phyloP scores from a whole-genome alignment of 1,140 invertebrate genomes.

The Trachymyrmex septentrionalis region DNA sequence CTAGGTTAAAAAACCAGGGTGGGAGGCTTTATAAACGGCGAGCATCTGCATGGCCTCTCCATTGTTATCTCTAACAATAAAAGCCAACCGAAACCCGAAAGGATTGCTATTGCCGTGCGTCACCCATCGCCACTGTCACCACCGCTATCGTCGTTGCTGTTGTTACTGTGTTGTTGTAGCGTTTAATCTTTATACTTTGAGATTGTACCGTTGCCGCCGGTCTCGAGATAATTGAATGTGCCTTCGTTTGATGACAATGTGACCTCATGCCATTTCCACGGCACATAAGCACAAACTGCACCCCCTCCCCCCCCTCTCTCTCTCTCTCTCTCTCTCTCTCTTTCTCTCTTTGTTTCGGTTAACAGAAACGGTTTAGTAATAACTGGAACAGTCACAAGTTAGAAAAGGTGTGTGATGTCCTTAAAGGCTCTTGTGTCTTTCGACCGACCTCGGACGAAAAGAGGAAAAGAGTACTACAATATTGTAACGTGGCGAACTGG shows the following conservation, averaged over 20 bases:
- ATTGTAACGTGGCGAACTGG: conserved; percentile 42
- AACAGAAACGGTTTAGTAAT: conserved; percentile 60
- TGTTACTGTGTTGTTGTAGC: not conserved
- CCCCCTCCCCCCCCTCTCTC: not conserved
- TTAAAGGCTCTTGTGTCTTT: conserved; percentile 16
- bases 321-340: not conserved
- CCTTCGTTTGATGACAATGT: conserved; percentile 50
- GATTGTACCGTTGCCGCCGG: conserved; percentile 31
- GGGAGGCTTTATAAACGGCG: conserved; percentile 66
- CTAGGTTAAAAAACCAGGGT: conserved; percentile 30
- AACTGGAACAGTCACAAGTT: conserved; percentile 66
- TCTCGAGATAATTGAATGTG: conserved; percentile 75
- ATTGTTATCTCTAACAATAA: conserved; percentile 77
- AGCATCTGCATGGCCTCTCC: conserved; percentile 69
- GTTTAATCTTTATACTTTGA: conserved; percentile 75
- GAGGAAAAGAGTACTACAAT: conserved; percentile 19
- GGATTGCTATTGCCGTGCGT: conserved; percentile 25
- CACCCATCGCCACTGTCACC: not conserved
- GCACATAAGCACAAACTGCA: conserved; percentile 16
- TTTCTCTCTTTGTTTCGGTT: not conserved
- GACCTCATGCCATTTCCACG: conserved; percentile 10
- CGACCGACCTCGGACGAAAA: not conserved
- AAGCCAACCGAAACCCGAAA: conserved; percentile 60
- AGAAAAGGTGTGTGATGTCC: conserved; percentile 43
- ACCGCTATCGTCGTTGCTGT: conserved; percentile 5